phyloP scores from a whole-genome alignment of 1,140 invertebrate genomes.

The Caenorhabditis tropicalis region DNA sequence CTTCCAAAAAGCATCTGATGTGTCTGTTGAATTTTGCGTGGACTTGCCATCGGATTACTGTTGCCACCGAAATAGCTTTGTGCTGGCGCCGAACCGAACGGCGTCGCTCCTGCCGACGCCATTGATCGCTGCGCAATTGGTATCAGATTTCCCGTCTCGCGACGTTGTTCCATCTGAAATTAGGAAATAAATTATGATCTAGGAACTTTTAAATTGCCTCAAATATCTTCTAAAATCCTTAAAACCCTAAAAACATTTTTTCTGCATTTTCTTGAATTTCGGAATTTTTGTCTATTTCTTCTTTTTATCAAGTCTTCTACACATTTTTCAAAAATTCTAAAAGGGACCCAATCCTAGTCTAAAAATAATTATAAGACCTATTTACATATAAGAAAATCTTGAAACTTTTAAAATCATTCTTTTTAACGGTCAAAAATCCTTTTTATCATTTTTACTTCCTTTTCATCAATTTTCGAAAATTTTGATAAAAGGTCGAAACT shows the following conservation, averaged over 20 bases:
- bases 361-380: no score
- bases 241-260: conserved; percentile 76
- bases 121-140: conserved; percentile 30
- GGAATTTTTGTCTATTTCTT: no score
- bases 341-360: no score
- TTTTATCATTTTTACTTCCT: no score
- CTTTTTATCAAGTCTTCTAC: no score
- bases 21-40: conserved; percentile 47
- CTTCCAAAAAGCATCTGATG: conserved; percentile 19
- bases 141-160: conserved; percentile 48
- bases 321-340: no score
- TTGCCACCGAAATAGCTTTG: not conserved
- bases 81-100: conserved; percentile 39
- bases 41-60: not conserved
- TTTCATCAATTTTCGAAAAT: no score
- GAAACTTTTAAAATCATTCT: no score
- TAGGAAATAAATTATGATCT: not conserved
- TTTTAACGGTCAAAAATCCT: conserved; percentile 73
- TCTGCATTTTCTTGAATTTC: no score
- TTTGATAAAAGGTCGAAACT: no score
- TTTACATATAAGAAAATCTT: no score
- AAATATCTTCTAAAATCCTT: not conserved
- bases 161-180: conserved; percentile 49
- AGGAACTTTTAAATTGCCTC: not conserved
- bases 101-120: not conserved